Base-by-base conservation (phyloP, 2,888 invertebrate genomes). In the Crepidodera aurea region DNA sequence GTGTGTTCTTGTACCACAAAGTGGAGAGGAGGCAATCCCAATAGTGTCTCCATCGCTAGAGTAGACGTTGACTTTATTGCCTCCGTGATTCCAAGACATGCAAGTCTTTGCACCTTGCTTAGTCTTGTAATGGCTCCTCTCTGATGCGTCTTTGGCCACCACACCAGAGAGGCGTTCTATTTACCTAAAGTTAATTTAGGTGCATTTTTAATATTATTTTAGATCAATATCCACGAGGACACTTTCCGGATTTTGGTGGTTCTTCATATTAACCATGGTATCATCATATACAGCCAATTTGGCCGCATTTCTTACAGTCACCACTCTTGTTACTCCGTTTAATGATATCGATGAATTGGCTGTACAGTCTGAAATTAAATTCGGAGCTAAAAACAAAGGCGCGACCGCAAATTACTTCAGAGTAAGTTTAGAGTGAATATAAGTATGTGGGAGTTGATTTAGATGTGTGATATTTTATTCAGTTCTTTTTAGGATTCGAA, bases 201-300 rank as follows among this genome's bases (percentile, higher is more conserved):
- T n/a, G n/a, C n/a, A n/a, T n/a, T n/a, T n/a, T n/a, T n/a, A n/a
- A n/a, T n/a, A n/a, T n/a, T n/a, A n/a, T n/a, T n/a, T n/a, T 63
- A 93, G 94, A 75, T 93, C 94, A 6, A 89, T 91, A 12, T 95
- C 94, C 0, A 96, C 95, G 0, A 85, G 96, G 63, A 90, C 94
- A 81, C 89, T 94, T 8, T 94, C 93, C 2, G 91, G 92, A 60
- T 88, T 90, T 73, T 92, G 92, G 94, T 94, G 93, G 91, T 94
- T 94, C 76, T 95, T 94, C 77, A 92, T 92, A 0, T 82, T 94
- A 42, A 94, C 94, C 73, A 90, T 93, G 85, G 90, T 92, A 0
- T 87, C 90, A 1, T 93, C 94, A 0, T 96, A 96, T 76, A 94
- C 94, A 0, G 95, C 95, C 7, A 95, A 96, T 81, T 83, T 96